Percentiles rank a stretch among this genome's conserved stretches.
Evolutionary conservation across 2,888 invertebrate species (phyloP).

Genomic region (Meteorus cinctellus): DNA sequence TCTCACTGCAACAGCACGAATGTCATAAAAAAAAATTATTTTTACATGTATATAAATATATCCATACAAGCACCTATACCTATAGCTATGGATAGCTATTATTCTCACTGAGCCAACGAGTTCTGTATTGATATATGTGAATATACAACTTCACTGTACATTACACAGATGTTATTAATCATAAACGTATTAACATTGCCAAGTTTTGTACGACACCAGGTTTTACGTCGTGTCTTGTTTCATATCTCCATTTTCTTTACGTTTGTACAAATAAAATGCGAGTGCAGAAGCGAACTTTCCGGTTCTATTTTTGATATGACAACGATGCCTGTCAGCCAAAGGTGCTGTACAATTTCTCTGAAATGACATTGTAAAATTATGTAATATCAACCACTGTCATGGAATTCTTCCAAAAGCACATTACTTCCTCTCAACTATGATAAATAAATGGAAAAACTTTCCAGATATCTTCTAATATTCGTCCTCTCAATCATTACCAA

Average conservation of each 20-base stretch:
- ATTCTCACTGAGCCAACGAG: slow-evolving; percentile 3
- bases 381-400: too few relatives aligned
- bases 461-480: too few relatives aligned
- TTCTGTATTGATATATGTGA: not conserved
- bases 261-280: not conserved
- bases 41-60: not conserved
- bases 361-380: too few relatives aligned
- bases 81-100: not conserved
- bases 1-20: not conserved
- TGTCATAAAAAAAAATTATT: not conserved
- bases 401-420: too few relatives aligned
- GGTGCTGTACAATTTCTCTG: too few relatives aligned
- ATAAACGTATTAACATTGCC: not conserved
- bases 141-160: not conserved
- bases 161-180: slow-evolving; percentile 5
- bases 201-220: not conserved
- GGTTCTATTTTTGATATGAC: not conserved
- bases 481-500: too few relatives aligned
- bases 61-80: not conserved
- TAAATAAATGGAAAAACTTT: too few relatives aligned
- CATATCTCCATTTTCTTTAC: not conserved
- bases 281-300: not conserved
- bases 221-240: not conserved
- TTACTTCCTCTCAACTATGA: too few relatives aligned
- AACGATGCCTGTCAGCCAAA: too few relatives aligned